phyloP scores from a whole-genome alignment of 1,140 invertebrate genomes.

The Pteromalus puparum region DNA sequence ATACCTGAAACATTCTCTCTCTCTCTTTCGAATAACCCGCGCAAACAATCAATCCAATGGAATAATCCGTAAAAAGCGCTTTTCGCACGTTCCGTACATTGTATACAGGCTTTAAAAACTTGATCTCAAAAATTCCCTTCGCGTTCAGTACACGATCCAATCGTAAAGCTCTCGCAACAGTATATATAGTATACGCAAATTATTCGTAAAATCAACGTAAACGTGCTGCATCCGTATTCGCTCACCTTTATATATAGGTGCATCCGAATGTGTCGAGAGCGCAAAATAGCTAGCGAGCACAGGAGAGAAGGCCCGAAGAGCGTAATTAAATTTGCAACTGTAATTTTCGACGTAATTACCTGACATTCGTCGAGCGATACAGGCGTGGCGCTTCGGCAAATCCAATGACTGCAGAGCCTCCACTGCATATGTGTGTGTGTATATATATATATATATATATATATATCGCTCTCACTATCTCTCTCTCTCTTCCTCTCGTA shows the following conservation, averaged over 20 bases:
- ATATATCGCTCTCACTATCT: background rate
- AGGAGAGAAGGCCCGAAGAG: background rate
- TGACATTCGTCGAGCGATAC: conserved; percentile 32
- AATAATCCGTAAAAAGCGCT: background rate
- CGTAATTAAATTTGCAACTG: conserved; percentile 52
- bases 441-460: background rate
- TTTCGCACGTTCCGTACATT: background rate
- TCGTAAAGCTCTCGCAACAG: background rate
- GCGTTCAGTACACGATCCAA: background rate
- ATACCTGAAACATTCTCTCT: too few species aligned
- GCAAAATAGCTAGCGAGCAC: background rate
- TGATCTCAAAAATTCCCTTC: conserved; percentile 1
- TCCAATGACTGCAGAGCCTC: background rate
- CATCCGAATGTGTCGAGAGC: background rate
- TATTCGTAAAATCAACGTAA: conserved; percentile 41
- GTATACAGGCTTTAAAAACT: conserved; percentile 5
- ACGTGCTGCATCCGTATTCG: background rate
- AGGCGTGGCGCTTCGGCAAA: conserved; percentile 1
- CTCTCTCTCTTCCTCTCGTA: background rate
- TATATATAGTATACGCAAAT: background rate
- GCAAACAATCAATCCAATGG: background rate
- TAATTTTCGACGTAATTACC: conserved; percentile 49
- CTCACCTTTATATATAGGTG: background rate
- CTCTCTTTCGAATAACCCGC: too few species aligned
- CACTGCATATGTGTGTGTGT: background rate